Percentiles rank a stretch among this genome's conserved stretches.
Evolutionary conservation across 92 coral and sea anemone genomes (phyloP).

Genomic region (Isaurus tuberculatus): DNA sequence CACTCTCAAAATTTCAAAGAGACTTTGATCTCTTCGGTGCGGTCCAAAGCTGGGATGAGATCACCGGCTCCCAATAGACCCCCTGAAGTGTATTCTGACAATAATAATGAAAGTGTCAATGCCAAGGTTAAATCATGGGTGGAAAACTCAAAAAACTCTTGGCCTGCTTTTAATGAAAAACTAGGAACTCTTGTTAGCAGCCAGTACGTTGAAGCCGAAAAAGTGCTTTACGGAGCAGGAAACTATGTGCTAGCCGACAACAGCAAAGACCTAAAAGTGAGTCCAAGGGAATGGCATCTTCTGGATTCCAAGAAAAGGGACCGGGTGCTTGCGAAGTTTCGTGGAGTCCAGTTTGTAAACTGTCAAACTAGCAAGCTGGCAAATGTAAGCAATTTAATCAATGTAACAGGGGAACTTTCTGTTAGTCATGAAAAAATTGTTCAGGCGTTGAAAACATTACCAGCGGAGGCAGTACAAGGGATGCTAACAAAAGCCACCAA

Average conservation of each 20-base stretch:
- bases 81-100: conserved; percentile 30
- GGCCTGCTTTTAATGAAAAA: conserved; percentile 32
- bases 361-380: conserved; percentile 6
- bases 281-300: conserved; percentile 6
- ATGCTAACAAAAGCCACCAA: conserved; percentile 44
- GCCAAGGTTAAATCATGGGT: conserved; percentile 44
- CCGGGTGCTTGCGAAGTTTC: conserved; percentile 21
- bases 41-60: conserved; percentile 26
- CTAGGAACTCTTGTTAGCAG: conserved; percentile 25
- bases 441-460: conserved; percentile 42
- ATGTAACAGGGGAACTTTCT: conserved; percentile 14
- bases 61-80: conserved; percentile 8
- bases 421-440: conserved; percentile 21
- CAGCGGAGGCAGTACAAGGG: conserved; percentile 49
- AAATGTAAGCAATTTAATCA: conserved; percentile 14
- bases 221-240: conserved; percentile 46
- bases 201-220: conserved; percentile 36
- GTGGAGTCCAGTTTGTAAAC: conserved; percentile 39
- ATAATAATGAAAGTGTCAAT: conserved; percentile 45
- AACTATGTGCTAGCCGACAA: conserved; percentile 31
- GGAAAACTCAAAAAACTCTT: background rate
- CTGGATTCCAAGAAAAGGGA: conserved; percentile 16
- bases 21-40: conserved; percentile 20
- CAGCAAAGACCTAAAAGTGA: conserved; percentile 6
- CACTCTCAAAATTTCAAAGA: conserved; percentile 33